Base-by-base conservation (phyloP, 2,888 invertebrate species). In the Hirtodrosophila alboralis region DNA sequence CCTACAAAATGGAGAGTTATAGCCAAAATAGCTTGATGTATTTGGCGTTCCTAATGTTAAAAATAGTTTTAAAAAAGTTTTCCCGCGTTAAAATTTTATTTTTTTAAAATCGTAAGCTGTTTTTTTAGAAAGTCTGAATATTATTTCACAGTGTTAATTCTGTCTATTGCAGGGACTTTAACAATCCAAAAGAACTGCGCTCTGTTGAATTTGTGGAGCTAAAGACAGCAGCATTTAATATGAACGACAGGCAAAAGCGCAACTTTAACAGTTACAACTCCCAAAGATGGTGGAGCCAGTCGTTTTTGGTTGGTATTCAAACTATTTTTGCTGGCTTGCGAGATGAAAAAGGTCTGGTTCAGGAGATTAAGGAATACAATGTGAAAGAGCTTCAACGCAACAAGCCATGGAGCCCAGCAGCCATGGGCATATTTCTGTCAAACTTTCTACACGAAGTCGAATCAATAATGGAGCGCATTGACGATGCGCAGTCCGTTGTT, bases 211-310 rank as follows among this genome's bases (percentile, higher is more conserved):
- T 81, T 36, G 49, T 81, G 3, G 81, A 81, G 41, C 65, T 81
- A 0, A 81, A 81, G 37, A 81, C 81, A 0, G 7, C n/a, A 1
- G 9, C 8, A 1, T 0, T 14, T 9, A 8, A 41, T 0, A 30
- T 40, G 37, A 63, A 10, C 7, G 0, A 0, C 0, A 8, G 23
- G 0, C 75, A 83, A 12, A 8, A 9, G 12, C 41, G 52, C 5
- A 23, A 0, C 3, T 81, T 83, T 5, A 21, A 66, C 0, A 8
- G 5, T 1, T 53, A n/a, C 10, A 81, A 86, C 13, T 71, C 77
- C 1, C 49, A 51, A 0, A 64, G 48, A 8, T 81, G 81, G 81
- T 81, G 86, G 81, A 44, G 64, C 18, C 81, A 81, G n/a, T 75
- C 84, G 5, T 81, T 57, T 31, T 40, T 81, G 13, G 81, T 80